phyloP scores from a whole-genome alignment of 2,888 invertebrate species.

The Rhagium mordax region DNA sequence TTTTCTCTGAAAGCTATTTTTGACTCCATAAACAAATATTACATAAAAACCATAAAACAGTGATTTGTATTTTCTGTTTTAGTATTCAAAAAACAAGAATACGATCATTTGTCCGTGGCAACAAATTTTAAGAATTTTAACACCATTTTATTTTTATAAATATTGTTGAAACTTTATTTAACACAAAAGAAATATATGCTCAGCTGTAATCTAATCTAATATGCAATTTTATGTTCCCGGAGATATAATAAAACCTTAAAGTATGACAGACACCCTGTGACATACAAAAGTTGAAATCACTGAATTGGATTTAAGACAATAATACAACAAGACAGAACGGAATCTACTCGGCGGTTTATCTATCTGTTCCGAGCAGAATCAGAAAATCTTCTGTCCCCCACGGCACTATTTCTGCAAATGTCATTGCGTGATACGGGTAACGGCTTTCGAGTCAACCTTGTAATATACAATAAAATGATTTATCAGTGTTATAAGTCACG shows the following conservation, averaged over 20 bases:
- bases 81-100: too few relatives aligned
- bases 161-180: too few relatives aligned
- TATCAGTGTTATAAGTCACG: constrained; percentile 62
- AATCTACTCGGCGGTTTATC: constrained; percentile 27
- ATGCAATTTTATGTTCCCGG: neutral
- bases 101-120: too few relatives aligned
- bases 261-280: neutral
- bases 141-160: too few relatives aligned
- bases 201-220: neutral
- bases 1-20: too few relatives aligned
- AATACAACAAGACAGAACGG: constrained; percentile 3
- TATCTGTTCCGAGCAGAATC: constrained; percentile 44
- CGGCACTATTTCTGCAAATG: constrained; percentile 58
- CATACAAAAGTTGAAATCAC: neutral
- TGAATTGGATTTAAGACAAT: neutral
- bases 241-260: neutral
- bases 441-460: constrained; percentile 51
- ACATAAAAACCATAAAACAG: too few relatives aligned
- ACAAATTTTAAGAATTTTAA: too few relatives aligned
- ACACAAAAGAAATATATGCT: too few relatives aligned
- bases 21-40: too few relatives aligned
- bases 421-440: constrained; percentile 59
- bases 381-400: constrained; percentile 50
- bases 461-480: constrained; percentile 60
- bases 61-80: too few relatives aligned